phyloP scores from a whole-genome alignment of 1,140 invertebrate genomes.

The Contarinia nasturtii region DNA sequence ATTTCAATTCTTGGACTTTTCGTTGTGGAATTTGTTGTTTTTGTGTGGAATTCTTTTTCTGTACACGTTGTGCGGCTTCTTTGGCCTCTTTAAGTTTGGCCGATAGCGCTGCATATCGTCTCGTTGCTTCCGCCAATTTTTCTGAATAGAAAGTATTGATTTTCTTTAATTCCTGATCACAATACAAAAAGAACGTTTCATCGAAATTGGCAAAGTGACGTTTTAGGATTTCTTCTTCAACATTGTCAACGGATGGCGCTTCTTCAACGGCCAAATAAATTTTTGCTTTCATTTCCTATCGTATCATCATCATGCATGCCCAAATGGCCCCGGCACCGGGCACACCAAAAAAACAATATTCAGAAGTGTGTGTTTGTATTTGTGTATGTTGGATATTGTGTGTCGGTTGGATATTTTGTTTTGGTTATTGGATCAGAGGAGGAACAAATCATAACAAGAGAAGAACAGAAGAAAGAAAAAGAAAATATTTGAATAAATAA shows the following conservation, averaged over 20 bases:
- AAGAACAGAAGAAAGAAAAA: too few species aligned
- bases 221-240: slow-evolving; percentile 70
- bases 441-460: background rate
- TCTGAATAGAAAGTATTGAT: slow-evolving; percentile 97
- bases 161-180: slow-evolving; percentile 87
- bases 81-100: slow-evolving; percentile 67
- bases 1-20: slow-evolving; percentile 72
- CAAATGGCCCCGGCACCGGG: background rate
- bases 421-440: background rate
- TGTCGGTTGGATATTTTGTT: background rate
- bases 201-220: slow-evolving; percentile 90
- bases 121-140: slow-evolving; percentile 90
- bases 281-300: slow-evolving; percentile 84
- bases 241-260: slow-evolving; percentile 67
- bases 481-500: too few species aligned
- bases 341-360: background rate
- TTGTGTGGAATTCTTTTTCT: slow-evolving; percentile 30
- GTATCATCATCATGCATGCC: too few species aligned
- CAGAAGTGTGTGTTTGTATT: background rate
- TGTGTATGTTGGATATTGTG: background rate
- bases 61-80: slow-evolving; percentile 36
- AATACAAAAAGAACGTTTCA: slow-evolving; percentile 88
- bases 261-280: slow-evolving; percentile 74
- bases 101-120: slow-evolving; percentile 81
- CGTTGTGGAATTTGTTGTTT: slow-evolving; percentile 39